Conservation (phyloP, 2,888 invertebrate species). For the Serrognathus titanus region DNA sequence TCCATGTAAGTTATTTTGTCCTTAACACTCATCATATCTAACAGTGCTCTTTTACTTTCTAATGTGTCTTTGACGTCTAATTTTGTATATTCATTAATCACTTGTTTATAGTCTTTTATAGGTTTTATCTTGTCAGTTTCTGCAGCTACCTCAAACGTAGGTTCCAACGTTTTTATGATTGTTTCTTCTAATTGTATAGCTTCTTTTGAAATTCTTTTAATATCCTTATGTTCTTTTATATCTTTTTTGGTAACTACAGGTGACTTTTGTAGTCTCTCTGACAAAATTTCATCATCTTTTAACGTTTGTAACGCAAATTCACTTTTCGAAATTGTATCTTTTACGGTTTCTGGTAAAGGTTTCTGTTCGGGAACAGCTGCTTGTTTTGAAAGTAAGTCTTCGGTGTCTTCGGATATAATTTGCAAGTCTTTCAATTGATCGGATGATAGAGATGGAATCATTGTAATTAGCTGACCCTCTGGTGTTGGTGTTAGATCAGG, state of each 20-base stretch:
- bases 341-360: too few relatives aligned
- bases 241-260: not conserved
- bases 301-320: too few relatives aligned
- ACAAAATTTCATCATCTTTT: not conserved
- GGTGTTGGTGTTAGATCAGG: constrained; percentile 55
- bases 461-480: constrained; percentile 45
- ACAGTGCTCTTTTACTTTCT: too few relatives aligned
- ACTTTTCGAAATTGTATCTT: too few relatives aligned
- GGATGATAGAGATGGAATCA: constrained; percentile 34
- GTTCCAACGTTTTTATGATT: constrained; percentile 18
- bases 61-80: not conserved
- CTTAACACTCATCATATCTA: too few relatives aligned
- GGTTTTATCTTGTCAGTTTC: constrained; percentile 1
- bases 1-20: too few relatives aligned
- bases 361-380: not conserved
- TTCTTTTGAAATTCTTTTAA: not conserved
- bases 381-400: not conserved
- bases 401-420: constrained; percentile 29
- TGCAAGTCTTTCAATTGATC: constrained; percentile 32
- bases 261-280: not conserved
- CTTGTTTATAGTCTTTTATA: not conserved
- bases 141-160: constrained; percentile 14
- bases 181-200: constrained; percentile 12
- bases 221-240: not conserved
- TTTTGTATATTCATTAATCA: not conserved